Evolutionary conservation across 2,888 invertebrate species (phyloP).

Genomic region (Pyrrhosoma nymphula): DNA sequence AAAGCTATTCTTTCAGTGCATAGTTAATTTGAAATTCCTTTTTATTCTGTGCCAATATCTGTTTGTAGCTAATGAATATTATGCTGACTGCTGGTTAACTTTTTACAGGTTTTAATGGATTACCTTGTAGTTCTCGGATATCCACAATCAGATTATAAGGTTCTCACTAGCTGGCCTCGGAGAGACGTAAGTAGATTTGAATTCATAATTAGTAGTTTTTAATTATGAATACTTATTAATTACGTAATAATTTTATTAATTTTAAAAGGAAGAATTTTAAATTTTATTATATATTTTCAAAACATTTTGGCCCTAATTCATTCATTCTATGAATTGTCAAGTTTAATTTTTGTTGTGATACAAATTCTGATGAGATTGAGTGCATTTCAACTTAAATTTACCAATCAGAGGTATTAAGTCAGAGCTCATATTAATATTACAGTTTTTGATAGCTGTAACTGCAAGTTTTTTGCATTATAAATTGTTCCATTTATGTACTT

Average conservation of each 20-base stretch:
- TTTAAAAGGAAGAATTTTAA: slow-evolving; percentile 54
- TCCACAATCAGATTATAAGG: slow-evolving; percentile 92
- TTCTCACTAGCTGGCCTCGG: slow-evolving; percentile 95
- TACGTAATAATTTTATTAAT: slow-evolving; percentile 54
- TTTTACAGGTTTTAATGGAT: slow-evolving; percentile 86
- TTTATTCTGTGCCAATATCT: too few species aligned
- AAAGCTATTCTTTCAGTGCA: too few species aligned
- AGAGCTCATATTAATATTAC: too few species aligned
- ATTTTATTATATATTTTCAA: slow-evolving; percentile 69
- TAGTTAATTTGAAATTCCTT: not conserved
- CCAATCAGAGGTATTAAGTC: too few species aligned
- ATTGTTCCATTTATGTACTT: too few species aligned
- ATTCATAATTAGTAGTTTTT: not conserved
- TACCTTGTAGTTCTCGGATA: slow-evolving; percentile 94
- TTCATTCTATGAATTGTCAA: too few species aligned
- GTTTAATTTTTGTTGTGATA: too few species aligned
- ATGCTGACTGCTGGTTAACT: not conserved
- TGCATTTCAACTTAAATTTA: too few species aligned
- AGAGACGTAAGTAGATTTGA: slow-evolving; percentile 89
- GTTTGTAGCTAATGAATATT: too few species aligned
- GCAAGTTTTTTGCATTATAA: too few species aligned
- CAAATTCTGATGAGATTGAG: too few species aligned
- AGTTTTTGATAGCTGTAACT: too few species aligned
- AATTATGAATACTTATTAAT: slow-evolving; percentile 24
- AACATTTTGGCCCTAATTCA: not conserved